These are phyloP conservation scores for Bicyclus anynana DNA, from an alignment of 1,140 invertebrate species.

Conservation along the genomic window DNA sequence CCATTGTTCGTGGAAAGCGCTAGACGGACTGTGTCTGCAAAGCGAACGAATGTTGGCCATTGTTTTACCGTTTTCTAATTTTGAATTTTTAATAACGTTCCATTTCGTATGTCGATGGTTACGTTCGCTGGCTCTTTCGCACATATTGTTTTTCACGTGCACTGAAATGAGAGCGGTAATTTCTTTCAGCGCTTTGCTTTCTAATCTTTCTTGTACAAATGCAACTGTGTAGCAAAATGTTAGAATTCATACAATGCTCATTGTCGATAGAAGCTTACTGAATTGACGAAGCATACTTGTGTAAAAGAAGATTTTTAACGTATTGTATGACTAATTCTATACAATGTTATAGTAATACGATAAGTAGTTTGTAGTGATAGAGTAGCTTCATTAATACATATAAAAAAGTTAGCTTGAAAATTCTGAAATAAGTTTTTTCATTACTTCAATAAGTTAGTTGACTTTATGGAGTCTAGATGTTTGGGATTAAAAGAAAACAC, in stretches of 20 bases:
- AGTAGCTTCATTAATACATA: too few species aligned
- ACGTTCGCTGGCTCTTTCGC: slow-evolving; percentile 13
- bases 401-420: too few species aligned
- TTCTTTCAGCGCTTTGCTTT: background rate
- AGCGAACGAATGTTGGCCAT: slow-evolving; percentile 57
- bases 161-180: background rate
- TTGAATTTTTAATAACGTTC: slow-evolving; percentile 51
- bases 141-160: background rate
- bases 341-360: too few species aligned
- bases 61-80: slow-evolving; percentile 64
- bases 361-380: too few species aligned
- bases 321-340: too few species aligned
- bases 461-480: too few species aligned
- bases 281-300: background rate
- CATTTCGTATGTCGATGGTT: slow-evolving; percentile 39
- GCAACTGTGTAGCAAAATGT: background rate
- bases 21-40: slow-evolving; percentile 52
- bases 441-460: too few species aligned
- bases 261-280: background rate
- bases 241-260: background rate
- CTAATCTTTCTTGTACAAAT: background rate
- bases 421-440: too few species aligned
- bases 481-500: too few species aligned
- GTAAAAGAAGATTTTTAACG: background rate
- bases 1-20: slow-evolving; percentile 52